phyloP scores from a whole-genome alignment of 2,797 vertebrate species.

The Eremophila alpestris region DNA sequence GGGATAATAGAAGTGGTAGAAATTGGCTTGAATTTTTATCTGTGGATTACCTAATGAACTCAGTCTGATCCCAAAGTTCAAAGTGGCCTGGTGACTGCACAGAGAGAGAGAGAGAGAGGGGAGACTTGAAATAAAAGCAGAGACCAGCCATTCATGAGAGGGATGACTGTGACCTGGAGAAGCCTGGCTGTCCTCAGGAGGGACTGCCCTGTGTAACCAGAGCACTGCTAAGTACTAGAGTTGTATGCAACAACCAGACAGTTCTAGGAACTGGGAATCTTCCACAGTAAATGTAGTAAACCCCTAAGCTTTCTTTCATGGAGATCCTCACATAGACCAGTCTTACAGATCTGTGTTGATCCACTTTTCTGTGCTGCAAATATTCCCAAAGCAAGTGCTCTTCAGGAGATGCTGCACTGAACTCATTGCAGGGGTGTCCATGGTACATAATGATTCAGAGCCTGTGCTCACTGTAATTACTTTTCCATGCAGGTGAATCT shows the following conservation, averaged over 20 bases:
- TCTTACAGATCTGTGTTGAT: neutral
- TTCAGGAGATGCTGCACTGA: neutral
- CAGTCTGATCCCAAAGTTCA: neutral
- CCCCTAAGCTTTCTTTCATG: neutral
- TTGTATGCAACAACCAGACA: neutral
- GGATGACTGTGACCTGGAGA: neutral
- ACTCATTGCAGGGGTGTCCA: neutral
- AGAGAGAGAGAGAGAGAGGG: neutral
- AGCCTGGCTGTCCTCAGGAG: neutral
- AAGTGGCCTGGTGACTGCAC: neutral
- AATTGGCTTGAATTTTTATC: neutral
- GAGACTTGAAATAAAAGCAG: neutral
- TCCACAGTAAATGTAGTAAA: neutral
- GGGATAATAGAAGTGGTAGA: neutral
- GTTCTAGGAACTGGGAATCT: neutral
- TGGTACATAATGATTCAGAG: neutral
- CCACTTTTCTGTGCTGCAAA: neutral
- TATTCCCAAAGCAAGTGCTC: neutral
- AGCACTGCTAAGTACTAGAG: neutral
- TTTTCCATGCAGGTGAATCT: neutral
- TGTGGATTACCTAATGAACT: neutral
- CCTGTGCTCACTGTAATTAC: neutral
- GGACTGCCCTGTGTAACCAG: neutral
- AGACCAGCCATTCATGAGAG: neutral
- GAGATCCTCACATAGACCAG: neutral